A percentile compares a stretch with the other conserved stretches of the same genome.
These are phyloP conservation scores for Lycia hirtaria DNA, from an alignment of 2,888 invertebrate genomes.

Conservation along the genomic window DNA sequence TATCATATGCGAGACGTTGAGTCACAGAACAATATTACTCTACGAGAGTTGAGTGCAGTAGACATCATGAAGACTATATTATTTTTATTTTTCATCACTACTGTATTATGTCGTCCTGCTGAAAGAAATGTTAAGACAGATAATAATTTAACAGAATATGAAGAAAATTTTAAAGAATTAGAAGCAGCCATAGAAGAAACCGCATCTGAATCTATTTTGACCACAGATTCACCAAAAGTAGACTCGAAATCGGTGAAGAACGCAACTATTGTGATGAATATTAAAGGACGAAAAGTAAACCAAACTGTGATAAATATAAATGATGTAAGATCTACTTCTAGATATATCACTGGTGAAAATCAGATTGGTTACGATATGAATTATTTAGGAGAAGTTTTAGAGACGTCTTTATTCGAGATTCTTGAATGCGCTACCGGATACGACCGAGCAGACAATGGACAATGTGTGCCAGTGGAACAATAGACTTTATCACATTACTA, in stretches of 20 bases:
- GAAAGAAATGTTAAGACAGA: neutral
- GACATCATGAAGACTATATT: slow-evolving; percentile 3
- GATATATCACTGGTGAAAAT: no score
- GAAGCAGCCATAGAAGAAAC: neutral
- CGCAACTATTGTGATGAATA: neutral
- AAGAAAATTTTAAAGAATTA: neutral
- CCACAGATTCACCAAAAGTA: neutral
- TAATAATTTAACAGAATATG: neutral
- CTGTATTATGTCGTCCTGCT: neutral
- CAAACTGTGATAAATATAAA: no score
- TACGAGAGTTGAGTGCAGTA: neutral
- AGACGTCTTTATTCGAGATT: no score
- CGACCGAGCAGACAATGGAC: slow-evolving; percentile 18
- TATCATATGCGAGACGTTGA: neutral
- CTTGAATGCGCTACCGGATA: slow-evolving; percentile 27
- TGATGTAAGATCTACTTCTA: no score
- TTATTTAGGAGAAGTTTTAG: no score
- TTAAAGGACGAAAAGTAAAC: no score
- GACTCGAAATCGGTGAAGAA: neutral
- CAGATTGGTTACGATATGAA: no score
- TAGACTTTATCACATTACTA: no score
- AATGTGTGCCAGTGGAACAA: slow-evolving; percentile 29
- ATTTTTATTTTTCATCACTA: neutral
- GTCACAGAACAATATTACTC: neutral
- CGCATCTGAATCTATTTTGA: no score